These are phyloP conservation scores for Bimastos eiseni DNA, from an alignment of 2,888 invertebrate genomes.

Conservation along the genomic window DNA sequence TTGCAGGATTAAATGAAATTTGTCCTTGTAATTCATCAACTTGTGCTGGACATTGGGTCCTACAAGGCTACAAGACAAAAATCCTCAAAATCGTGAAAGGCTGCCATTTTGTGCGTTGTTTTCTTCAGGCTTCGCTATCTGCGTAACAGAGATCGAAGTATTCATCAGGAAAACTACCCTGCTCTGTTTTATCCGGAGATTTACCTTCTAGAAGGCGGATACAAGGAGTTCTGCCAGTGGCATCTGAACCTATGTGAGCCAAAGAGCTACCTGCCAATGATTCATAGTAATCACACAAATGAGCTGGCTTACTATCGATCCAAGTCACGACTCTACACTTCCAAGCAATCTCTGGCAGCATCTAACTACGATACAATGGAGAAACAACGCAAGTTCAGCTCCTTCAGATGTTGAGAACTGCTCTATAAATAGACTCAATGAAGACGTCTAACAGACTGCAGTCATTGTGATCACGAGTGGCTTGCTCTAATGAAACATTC, in stretches of 20 bases:
- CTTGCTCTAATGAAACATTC: no score
- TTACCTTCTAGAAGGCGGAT: constrained; percentile 87
- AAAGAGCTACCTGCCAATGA: constrained; percentile 79
- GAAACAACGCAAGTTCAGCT: no score
- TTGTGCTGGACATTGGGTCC: no score
- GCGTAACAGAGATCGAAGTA: constrained; percentile 79
- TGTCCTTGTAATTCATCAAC: no score
- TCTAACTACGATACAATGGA: no score
- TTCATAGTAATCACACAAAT: constrained; percentile 76
- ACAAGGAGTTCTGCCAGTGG: constrained; percentile 77
- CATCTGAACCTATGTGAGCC: constrained; percentile 70
- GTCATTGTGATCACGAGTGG: no score
- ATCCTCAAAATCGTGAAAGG: background rate
- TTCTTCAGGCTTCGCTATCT: constrained; percentile 70
- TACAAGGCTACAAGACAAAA: no score
- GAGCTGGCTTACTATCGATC: constrained; percentile 75
- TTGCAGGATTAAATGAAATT: no score
- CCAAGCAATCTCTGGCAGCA: no score
- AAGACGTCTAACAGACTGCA: no score
- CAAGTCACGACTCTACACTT: constrained; percentile 65
- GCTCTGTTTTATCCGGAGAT: constrained; percentile 85
- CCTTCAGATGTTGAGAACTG: no score
- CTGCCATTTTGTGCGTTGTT: background rate
- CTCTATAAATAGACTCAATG: no score
- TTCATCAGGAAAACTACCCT: constrained; percentile 82